Evolutionary conservation across 2,113 vertebrate genomes (phyloP).

Genomic region (Hypomesus transpacificus): DNA sequence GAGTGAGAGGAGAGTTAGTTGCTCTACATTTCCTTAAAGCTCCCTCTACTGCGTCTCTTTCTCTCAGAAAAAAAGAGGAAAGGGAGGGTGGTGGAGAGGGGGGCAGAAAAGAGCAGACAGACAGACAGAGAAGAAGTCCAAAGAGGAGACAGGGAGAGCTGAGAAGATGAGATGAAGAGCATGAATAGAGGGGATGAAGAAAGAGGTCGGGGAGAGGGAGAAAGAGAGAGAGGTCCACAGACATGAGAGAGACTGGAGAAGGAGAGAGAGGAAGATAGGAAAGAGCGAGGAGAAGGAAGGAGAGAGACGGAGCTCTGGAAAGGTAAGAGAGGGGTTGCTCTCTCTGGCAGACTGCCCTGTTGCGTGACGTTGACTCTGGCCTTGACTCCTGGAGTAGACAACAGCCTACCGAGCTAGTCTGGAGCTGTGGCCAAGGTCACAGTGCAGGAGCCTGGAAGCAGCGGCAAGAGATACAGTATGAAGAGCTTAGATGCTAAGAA

Average conservation of each 20-base stretch:
- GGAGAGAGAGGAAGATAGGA: neutral
- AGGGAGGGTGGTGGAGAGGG: neutral
- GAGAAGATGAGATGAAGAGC: too few species aligned
- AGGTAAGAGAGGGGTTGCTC: neutral
- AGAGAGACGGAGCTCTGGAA: neutral
- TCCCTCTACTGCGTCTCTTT: neutral
- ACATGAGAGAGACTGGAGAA: neutral
- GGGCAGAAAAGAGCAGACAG: neutral
- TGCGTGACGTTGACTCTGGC: constrained; percentile 2
- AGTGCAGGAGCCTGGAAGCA: neutral
- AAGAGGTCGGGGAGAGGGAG: neutral
- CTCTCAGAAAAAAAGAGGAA: neutral
- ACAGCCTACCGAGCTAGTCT: neutral
- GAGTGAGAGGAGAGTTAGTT: neutral
- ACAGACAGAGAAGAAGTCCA: neutral
- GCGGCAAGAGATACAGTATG: too few species aligned
- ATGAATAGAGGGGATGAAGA: too few species aligned
- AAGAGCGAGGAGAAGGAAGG: neutral
- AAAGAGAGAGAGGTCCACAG: neutral
- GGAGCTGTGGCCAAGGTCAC: constrained; percentile 12
- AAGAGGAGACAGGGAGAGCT: too few species aligned
- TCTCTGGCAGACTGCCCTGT: too few species aligned
- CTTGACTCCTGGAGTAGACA: constrained; percentile 2
- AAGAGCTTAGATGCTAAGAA: too few species aligned
- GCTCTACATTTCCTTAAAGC: neutral